A percentile compares a stretch with the other conserved stretches of the same genome.
Evolutionary conservation across 2,888 invertebrate species (phyloP).

Genomic region (Flexamia atlantica): DNA sequence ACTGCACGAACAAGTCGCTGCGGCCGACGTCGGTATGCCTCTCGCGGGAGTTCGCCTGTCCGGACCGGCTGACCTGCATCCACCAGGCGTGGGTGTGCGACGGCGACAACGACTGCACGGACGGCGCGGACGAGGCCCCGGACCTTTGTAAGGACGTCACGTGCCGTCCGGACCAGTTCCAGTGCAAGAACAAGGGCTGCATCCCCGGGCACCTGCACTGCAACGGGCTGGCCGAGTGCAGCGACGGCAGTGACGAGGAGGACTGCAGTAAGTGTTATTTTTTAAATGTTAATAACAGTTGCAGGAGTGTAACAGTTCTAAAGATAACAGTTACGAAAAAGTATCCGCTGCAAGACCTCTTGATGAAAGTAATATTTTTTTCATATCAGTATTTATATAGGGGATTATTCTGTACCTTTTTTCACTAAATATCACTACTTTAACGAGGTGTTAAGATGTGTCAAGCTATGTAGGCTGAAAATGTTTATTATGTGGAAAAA

Average conservation of each 20-base stretch:
- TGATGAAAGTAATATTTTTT: too few relatives aligned
- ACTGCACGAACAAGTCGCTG: conserved; percentile 78
- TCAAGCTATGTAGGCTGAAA: too few relatives aligned
- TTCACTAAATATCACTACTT: too few relatives aligned
- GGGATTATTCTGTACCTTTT: too few relatives aligned
- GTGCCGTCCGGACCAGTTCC: conserved; percentile 92
- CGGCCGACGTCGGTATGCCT: conserved; percentile 80
- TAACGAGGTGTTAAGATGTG: too few relatives aligned
- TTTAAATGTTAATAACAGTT: too few relatives aligned
- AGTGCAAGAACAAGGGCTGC: conserved; percentile 87
- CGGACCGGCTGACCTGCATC: conserved; percentile 88
- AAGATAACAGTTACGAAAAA: too few relatives aligned
- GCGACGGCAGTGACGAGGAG: conserved; percentile 91
- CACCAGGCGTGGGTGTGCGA: conserved; percentile 91
- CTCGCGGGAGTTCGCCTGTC: conserved; percentile 87
- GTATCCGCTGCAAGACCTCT: too few relatives aligned
- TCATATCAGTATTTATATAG: too few relatives aligned
- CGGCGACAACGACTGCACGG: conserved; percentile 89
- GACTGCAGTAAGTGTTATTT: conserved; percentile 90
- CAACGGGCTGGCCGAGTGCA: conserved; percentile 88
- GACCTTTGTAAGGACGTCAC: conserved; percentile 81
- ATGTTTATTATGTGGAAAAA: too few relatives aligned
- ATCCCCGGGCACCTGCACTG: conserved; percentile 90
- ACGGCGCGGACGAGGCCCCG: conserved; percentile 87
- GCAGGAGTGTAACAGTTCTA: too few relatives aligned